Conservation (phyloP, 2,113 vertebrate species). For the Phylloscopus whistleri region DNA sequence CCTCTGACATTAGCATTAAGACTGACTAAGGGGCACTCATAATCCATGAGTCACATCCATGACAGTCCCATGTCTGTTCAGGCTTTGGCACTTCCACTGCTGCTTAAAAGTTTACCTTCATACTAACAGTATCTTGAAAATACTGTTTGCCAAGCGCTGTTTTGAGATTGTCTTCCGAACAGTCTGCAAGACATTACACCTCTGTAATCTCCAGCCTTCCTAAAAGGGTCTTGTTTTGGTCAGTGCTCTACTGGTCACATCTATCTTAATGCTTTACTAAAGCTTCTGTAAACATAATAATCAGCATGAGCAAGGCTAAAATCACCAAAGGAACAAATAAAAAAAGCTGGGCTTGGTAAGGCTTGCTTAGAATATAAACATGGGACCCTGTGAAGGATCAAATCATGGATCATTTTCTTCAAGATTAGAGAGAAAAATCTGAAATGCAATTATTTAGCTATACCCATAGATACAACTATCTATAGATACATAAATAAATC, state of each 20-base stretch:
- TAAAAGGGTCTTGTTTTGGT: neutral
- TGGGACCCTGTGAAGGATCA: neutral
- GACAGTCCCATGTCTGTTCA: neutral
- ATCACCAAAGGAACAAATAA: neutral
- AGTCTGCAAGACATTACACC: neutral
- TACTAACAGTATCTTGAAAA: neutral
- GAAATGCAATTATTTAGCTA: neutral
- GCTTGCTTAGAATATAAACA: neutral
- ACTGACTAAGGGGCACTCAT: neutral
- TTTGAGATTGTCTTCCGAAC: neutral
- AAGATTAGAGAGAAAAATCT: neutral
- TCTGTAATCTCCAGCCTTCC: neutral
- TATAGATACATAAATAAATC: neutral
- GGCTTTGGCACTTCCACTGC: neutral
- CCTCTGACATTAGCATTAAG: neutral
- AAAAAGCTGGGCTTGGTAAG: neutral
- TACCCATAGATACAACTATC: neutral
- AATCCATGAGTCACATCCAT: neutral
- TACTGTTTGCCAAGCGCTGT: neutral
- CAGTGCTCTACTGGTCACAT: fast-evolving
- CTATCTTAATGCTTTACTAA: neutral
- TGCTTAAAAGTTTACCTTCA: neutral
- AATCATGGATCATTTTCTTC: neutral
- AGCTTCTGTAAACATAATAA: neutral
- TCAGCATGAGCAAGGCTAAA: neutral